phyloP scores from a whole-genome alignment of 2,888 invertebrate genomes.

The Hermaeophaga mercurialis region DNA sequence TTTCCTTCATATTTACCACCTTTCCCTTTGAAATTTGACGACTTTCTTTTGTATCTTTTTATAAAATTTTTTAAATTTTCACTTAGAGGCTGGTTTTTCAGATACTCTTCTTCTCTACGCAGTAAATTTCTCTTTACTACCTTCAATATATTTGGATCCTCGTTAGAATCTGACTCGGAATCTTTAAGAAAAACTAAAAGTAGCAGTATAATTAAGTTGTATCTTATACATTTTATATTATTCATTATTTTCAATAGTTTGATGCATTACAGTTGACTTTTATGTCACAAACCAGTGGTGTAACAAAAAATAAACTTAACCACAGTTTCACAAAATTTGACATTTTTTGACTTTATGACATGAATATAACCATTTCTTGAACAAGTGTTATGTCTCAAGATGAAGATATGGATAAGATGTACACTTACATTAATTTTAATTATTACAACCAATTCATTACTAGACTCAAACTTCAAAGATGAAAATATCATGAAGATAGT shows the following conservation, averaged over 20 bases:
- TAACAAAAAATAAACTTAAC: no score
- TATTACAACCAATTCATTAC: neutral
- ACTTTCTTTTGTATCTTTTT: constrained; percentile 20
- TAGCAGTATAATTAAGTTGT: neutral
- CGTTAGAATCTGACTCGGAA: neutral
- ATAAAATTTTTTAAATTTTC: constrained; percentile 29
- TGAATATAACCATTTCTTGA: neutral
- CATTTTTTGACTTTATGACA: neutral
- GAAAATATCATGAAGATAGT: constrained; percentile 13
- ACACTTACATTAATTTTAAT: neutral
- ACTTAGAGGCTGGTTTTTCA: constrained; percentile 30
- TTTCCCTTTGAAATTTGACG: neutral
- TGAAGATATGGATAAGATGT: neutral
- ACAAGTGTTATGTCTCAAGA: neutral
- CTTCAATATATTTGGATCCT: constrained; percentile 5
- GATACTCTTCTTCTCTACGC: constrained; percentile 28
- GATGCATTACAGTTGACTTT: neutral
- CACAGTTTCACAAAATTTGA: no score
- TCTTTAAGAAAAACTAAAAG: neutral
- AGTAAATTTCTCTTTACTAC: constrained; percentile 27
- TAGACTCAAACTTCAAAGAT: neutral
- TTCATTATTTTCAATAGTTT: neutral
- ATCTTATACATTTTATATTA: neutral
- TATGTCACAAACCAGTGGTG: no score
- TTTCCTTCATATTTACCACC: neutral